Base-by-base conservation (phyloP, 2,888 invertebrate genomes). In the Nomada hirtipes region DNA sequence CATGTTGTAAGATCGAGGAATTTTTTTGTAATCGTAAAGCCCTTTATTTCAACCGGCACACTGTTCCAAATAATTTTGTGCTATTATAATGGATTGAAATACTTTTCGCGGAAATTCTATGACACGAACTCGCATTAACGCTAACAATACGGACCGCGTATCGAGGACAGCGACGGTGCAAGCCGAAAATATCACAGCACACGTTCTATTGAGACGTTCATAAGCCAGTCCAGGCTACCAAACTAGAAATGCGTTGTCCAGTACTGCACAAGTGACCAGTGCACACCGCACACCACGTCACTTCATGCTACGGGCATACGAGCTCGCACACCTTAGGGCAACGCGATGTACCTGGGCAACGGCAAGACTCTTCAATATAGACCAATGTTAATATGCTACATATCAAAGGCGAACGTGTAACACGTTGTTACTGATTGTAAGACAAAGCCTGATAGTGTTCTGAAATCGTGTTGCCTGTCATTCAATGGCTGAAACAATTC, bases 191-290 rank as follows among this genome's bases (percentile, higher is more conserved):
- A 59, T 75, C 44, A 42, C 29, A 72, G 53, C 13, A 53, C 71
- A 44, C 60, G 60, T 70, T 61, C 75, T 76, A 70, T 71, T 13
- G 44, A 71, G 20, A 18, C 52, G 61, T 52, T 13, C 13, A 23
- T 53, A 71, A 61, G 72, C 53, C 44, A 52, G n/a, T 42, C 67
- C 81, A 63, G 67, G 84, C 84, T 82, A 84, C 79, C 82, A 87
- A 88, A 86, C 89, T 84, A 86, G 89, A 89, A 89, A 87, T 83
- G 78, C 84, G 83, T 86, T 85, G 79, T 80, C 26, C 76, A 53
- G 59, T 85, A 81, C 69, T 61, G 75, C 79, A 77, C 76, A 72
- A 85, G 76, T 57, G 72, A 72, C 73, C 55, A 47, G 18, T 61
- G 64, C 72, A 85, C 65, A 23, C 26, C 64, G 72, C 82, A 78